Conservation (phyloP, 2,113 vertebrate genomes). For the Atherinomorus stipes region DNA sequence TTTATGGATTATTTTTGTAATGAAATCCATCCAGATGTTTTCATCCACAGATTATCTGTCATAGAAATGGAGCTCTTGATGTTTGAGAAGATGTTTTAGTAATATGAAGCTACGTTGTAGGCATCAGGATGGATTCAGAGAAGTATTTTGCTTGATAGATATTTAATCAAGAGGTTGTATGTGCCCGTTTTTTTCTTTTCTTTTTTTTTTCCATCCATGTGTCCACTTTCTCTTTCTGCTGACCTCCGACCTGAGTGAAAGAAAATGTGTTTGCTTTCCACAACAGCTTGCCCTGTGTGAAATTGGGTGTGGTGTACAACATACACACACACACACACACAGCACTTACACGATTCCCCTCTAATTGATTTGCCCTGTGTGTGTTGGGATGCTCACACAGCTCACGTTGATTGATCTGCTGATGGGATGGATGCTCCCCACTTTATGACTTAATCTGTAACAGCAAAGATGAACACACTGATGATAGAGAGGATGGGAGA, state of each 20-base stretch:
- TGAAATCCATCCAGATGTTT: slow-evolving; percentile 44
- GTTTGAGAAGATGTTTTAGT: slow-evolving; percentile 30
- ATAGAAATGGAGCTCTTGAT: slow-evolving; percentile 5
- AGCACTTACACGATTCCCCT: neutral
- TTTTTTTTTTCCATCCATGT: slow-evolving; percentile 4
- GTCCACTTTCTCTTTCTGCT: neutral
- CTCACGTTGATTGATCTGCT: slow-evolving; percentile 62
- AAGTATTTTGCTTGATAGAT: neutral
- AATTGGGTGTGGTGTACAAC: slow-evolving; percentile 13
- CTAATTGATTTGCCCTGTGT: slow-evolving; percentile 61
- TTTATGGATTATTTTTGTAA: slow-evolving; percentile 22
- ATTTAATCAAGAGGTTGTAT: neutral
- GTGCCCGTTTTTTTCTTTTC: neutral
- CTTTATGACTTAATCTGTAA: slow-evolving; percentile 65
- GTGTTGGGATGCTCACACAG: slow-evolving; percentile 9
- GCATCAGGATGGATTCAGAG: neutral
- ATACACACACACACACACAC: slow-evolving; percentile 12
- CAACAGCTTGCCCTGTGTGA: neutral
- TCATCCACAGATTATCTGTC: neutral
- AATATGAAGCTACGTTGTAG: slow-evolving; percentile 9
- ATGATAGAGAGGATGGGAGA: slow-evolving; percentile 38
- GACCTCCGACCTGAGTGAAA: neutral
- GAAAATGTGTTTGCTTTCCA: slow-evolving; percentile 1
- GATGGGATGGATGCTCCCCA: slow-evolving; percentile 60
- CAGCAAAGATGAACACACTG: slow-evolving; percentile 30